A percentile compares a stretch with the other conserved stretches of the same genome.
These are phyloP conservation scores for Coracias cyanogaster DNA, from an alignment of 2,797 vertebrate genomes.

Conservation along the genomic window DNA sequence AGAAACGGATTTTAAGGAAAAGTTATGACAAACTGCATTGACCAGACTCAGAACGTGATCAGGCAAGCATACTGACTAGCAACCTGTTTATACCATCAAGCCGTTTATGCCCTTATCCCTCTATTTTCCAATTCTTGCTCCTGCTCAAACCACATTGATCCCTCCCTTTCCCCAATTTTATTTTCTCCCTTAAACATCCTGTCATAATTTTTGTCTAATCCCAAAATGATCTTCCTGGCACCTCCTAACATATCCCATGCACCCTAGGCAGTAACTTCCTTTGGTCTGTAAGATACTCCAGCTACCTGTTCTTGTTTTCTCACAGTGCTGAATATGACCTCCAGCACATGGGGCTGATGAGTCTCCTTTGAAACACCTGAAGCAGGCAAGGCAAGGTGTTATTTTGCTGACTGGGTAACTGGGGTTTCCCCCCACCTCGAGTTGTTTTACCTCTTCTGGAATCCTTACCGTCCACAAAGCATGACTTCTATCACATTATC, in stretches of 20 bases:
- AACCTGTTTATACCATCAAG: not conserved
- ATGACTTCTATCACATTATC: not conserved
- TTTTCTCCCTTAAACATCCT: not conserved
- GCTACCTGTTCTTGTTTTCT: not conserved
- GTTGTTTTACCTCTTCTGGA: not conserved
- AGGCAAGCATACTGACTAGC: not conserved
- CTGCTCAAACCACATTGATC: not conserved
- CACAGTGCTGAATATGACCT: not conserved
- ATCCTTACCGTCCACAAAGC: not conserved
- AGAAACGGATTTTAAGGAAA: not conserved
- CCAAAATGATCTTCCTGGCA: not conserved
- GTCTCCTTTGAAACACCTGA: not conserved
- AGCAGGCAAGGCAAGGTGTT: not conserved
- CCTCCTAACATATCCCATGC: no score
- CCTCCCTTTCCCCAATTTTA: not conserved
- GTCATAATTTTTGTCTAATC: not conserved
- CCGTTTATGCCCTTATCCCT: not conserved
- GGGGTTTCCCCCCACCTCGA: not conserved
- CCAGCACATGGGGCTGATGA: not conserved
- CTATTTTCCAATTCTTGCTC: not conserved
- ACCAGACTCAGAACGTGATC: not conserved
- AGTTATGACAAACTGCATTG: not conserved
- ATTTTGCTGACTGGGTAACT: not conserved
- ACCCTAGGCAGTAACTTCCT: not conserved
- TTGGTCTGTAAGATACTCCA: not conserved